These are phyloP conservation scores for Platycercus adscitus DNA, from an alignment of 2,113 vertebrate genomes.

Conservation along the genomic window DNA sequence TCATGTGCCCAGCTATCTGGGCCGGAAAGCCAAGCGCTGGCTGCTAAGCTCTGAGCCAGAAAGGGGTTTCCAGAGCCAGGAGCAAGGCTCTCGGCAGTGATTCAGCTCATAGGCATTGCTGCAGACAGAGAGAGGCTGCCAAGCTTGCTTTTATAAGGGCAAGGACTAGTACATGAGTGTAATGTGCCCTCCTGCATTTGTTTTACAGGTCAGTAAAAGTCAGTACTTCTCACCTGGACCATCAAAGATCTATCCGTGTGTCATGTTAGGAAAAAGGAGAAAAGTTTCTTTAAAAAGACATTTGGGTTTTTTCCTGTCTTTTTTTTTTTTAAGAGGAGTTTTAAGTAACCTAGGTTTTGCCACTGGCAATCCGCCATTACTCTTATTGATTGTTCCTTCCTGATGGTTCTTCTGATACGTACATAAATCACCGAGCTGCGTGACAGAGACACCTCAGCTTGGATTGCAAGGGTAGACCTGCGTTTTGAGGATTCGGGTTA, in stretches of 20 bases:
- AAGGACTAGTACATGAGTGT: not conserved
- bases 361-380: not conserved
- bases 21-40: not conserved
- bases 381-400: not conserved
- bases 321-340: not conserved
- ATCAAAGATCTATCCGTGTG: not conserved
- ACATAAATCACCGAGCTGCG: accelerated
- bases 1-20: not conserved
- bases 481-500: not conserved
- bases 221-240: not conserved
- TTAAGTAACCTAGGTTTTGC: not conserved
- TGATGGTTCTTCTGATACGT: not conserved
- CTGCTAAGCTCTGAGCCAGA: not conserved
- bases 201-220: not conserved
- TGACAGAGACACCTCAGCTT: not conserved
- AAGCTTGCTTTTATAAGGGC: not conserved
- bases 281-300: not conserved
- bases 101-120: not conserved
- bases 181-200: not conserved
- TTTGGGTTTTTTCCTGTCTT: not conserved
- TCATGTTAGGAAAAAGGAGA: not conserved
- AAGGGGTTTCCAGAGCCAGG: not conserved
- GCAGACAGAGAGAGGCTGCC: not conserved
- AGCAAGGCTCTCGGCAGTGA: not conserved
- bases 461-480: not conserved